Base-by-base conservation (phyloP, 2,113 vertebrate species). In the Euleptes europaea region DNA sequence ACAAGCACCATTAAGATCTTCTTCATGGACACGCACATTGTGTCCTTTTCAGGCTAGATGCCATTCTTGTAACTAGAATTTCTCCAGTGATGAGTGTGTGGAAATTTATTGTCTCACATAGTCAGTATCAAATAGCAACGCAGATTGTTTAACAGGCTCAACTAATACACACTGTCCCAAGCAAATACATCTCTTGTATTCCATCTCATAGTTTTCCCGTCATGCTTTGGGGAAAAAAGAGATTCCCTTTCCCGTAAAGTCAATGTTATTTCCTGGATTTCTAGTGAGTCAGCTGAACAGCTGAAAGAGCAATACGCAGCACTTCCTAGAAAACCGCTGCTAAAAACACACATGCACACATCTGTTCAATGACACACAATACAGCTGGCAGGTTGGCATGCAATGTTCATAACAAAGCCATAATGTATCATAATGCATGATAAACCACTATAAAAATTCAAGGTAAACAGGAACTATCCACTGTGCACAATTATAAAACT, bases 281-380 rank as follows among this genome's bases (percentile, higher is more conserved):
- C 57, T 9, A 3, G 23, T 81, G 85, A 91, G 78, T 83, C 84
- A 49, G 31, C 75, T 38, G 4, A 67, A 33, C 17, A n/a, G 13
- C 81, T 31, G 17, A 74, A n/a, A 65, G 85, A 86, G 69, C 0
- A 26, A 15, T n/a, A 67, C 14, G 66, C 77, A 33, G 74, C 77
- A n/a, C 77, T 85, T 75, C 47, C 38, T 7, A 4, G 10, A 0
- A 2, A 83, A 6, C n/a, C 6, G 67, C 57, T 77, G 33, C 44
- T 80, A 79, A 72, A 88, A 84, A 57, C 87, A 42, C 83, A 80
- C 77, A 84, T 51, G 88, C 75, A 17, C 87, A 76, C 84, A 80
- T 66, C 67, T 86, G 77, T 42, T 79, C 23, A 17, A 83, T 14
- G n/a, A 82, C 6, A n/a, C 23, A 35, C 57, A 63, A 63, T 78